These are phyloP conservation scores for Fundulus diaphanus DNA, from an alignment of 2,797 vertebrate genomes.

Conservation along the genomic window DNA sequence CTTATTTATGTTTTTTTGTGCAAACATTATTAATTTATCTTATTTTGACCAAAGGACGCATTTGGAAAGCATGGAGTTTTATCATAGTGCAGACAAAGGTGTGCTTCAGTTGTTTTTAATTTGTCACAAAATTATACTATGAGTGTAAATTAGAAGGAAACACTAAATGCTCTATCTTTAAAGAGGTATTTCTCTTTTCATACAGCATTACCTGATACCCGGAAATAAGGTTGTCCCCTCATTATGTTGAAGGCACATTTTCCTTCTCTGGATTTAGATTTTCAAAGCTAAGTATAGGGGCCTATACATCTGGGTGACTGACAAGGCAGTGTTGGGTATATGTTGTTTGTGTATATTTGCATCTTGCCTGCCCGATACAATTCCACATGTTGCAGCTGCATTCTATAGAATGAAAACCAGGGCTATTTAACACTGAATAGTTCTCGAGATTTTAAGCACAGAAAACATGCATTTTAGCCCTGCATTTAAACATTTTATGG, in stretches of 20 bases:
- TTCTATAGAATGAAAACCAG: background rate
- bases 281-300: conserved; percentile 22
- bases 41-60: conserved; percentile 43
- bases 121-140: conserved; percentile 33
- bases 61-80: conserved; percentile 55
- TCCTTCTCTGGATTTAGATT: conserved; percentile 10
- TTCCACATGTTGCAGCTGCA: background rate
- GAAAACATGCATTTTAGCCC: background rate
- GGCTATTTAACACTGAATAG: background rate
- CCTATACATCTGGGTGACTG: background rate
- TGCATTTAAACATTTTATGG: background rate
- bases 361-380: background rate
- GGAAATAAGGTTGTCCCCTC: conserved; percentile 10
- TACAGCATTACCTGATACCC: conserved; percentile 35
- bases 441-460: background rate
- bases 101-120: conserved; percentile 2
- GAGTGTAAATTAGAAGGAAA: conserved; percentile 37
- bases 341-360: background rate
- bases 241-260: conserved; percentile 6
- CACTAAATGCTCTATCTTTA: conserved; percentile 27
- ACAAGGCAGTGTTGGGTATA: background rate
- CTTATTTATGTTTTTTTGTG: conserved; percentile 6
- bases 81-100: conserved; percentile 36
- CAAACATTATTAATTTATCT: conserved; percentile 59
- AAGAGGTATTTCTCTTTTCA: conserved; percentile 26